Evolutionary conservation across 1,140 invertebrate genomes (phyloP), one percentile per base, ranked within the genome.

Genomic region (Asbolus verrucosus): DNA sequence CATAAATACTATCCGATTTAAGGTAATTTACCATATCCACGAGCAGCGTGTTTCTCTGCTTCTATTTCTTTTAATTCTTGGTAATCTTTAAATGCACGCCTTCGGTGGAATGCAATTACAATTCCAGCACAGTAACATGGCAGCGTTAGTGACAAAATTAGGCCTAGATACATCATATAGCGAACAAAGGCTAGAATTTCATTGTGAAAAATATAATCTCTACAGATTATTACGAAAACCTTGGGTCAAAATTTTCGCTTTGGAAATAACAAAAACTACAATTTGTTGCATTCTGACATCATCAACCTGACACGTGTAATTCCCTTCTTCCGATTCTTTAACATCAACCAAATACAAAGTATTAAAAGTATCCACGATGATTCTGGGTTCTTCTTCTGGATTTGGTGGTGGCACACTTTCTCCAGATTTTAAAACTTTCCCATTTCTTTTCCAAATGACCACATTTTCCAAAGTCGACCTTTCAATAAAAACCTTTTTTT

Each of bases 291-390:
- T 84, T 62, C 79, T 82, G 27, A 82, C 72, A 16, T 81, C 79
- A 75, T 87, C 81, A 1, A 86, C 81, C 50, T 80, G 81, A 75
- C 86, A 87, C 0, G 84, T 85, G 63, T 87, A 87, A 77, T 84
- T 86, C 6, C 85, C 86, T 75, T 84, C 79, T 74, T 87, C 85
- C 0, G 77, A 67, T 50, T 74, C 76, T 14, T 83, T 83, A 1
- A 87, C 84, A 62, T 84, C 83, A 77, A 79, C 72, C n/a, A 88
- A 78, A 76, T 87, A 87, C n/a, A 88, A 75, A 1, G 83, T 85
- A 62, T 83, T 83, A 72, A 85, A 87, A 0, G 82, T 78, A 70
- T 87, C 86, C 6, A 87, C 83, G 1, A 84, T 76, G 5, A 86
- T 77, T 72, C 82, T 78, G 1, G 83, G 81, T 67, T 83, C 81